A percentile compares a stretch with the other conserved stretches of the same genome.
Evolutionary conservation across 1,140 invertebrate species (phyloP).

Genomic region (Latrodectus geometricus): DNA sequence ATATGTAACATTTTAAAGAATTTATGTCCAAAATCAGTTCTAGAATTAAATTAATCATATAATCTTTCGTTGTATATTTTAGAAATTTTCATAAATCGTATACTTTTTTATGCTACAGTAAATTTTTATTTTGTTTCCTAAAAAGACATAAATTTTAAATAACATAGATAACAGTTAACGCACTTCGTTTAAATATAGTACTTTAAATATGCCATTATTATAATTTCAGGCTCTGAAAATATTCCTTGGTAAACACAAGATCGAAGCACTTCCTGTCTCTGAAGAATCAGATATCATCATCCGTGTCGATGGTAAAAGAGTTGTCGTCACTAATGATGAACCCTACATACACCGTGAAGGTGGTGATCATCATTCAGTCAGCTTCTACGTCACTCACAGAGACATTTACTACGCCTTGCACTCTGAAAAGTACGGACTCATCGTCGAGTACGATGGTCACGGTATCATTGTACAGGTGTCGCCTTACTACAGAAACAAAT

Average conservation of each 20-base stretch:
- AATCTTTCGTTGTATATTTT: no score
- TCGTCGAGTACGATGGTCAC: conserved; percentile 53
- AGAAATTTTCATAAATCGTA: no score
- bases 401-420: conserved; percentile 51
- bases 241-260: conserved; percentile 56
- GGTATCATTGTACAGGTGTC: conserved; percentile 39
- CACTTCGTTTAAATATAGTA: no score
- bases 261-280: conserved; percentile 54
- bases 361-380: background rate
- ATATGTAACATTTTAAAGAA: no score
- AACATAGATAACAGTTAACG: no score
- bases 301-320: conserved; percentile 40
- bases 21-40: no score
- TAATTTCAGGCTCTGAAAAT: conserved; percentile 53
- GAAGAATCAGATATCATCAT: conserved; percentile 55
- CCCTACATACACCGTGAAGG: conserved; percentile 45
- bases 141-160: no score
- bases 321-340: conserved; percentile 14
- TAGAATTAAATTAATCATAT: no score
- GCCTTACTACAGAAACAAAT: conserved; percentile 55
- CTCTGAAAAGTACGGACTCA: conserved; percentile 59
- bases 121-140: no score
- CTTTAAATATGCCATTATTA: no score
- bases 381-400: conserved; percentile 39
- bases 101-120: no score